Percentiles rank a stretch among this genome's conserved stretches.
Conservation (phyloP, 1,140 invertebrate species). For the Ceratosolen fusciceps region DNA sequence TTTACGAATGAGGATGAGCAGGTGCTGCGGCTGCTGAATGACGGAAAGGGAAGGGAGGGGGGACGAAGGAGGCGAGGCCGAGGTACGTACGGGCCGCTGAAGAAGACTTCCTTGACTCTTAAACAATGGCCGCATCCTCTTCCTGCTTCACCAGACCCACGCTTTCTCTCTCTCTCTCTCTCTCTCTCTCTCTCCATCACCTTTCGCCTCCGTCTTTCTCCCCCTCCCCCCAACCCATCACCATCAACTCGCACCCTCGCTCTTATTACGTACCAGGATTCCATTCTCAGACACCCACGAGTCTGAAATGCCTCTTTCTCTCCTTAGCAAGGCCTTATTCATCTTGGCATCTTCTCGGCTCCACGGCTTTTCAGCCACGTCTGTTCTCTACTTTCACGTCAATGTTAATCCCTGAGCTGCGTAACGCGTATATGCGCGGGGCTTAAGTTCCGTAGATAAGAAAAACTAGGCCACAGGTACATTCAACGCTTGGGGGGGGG, state of each 20-base stretch:
- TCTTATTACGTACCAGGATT: not conserved
- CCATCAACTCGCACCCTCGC: not conserved
- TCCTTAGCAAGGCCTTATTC: conserved; percentile 3
- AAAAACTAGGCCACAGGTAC: conserved; percentile 25
- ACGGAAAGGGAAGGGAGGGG: not conserved
- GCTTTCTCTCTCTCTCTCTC: not conserved
- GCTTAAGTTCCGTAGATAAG: conserved; percentile 26
- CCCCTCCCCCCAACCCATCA: no score
- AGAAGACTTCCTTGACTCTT: conserved; percentile 43
- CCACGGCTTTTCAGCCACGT: conserved; percentile 10
- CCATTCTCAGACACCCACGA: conserved; percentile 34
- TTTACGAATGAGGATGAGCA: conserved; percentile 28
- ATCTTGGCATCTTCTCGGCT: not conserved
- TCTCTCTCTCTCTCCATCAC: not conserved
- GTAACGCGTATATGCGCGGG: not conserved
- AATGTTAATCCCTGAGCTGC: conserved; percentile 22
- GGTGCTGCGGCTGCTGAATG: conserved; percentile 25
- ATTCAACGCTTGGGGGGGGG: not conserved
- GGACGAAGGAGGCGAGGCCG: not conserved
- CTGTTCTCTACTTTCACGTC: not conserved
- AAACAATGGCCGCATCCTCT: conserved; percentile 42
- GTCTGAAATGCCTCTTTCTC: conserved; percentile 24
- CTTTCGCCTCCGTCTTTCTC: no score
- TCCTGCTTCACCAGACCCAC: not conserved
- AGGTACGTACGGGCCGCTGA: no score